phyloP scores from a whole-genome alignment of 2,113 vertebrate genomes.

The human (Homo sapiens) region GRCh38 chr1:200321001-200321500 shows the following conservation, averaged over 20 bases:
- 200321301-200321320: neutral
- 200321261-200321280: neutral
- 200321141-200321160: neutral
- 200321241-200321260: neutral
- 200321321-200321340: neutral
- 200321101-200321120: neutral
- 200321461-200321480: rapidly evolving
- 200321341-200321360: neutral
- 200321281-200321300: neutral
- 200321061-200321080: neutral
- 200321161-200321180: neutral
- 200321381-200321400: neutral
- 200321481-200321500: neutral
- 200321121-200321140: neutral
- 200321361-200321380: neutral
- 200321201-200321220: neutral
- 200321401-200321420: neutral
- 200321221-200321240: neutral
- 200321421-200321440: neutral
- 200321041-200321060: neutral
- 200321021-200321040: neutral
- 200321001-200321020: rapidly evolving
- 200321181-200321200: rapidly evolving
- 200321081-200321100: neutral
- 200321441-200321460: rapidly evolving